phyloP scores from a whole-genome alignment of 2,113 vertebrate genomes.

The Dasyprocta punctata region DNA sequence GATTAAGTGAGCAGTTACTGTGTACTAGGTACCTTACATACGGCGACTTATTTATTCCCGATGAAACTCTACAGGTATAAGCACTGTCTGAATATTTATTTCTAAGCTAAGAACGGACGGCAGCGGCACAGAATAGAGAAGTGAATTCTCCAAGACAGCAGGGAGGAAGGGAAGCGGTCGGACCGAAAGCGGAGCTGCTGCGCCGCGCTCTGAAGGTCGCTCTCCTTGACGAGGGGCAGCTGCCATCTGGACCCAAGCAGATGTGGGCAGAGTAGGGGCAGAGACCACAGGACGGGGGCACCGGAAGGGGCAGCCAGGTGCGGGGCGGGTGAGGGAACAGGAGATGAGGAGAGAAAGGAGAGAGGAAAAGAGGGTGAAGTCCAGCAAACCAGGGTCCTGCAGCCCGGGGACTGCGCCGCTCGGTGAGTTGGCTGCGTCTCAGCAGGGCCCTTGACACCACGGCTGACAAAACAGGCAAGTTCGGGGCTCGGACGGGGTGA shows the following conservation, averaged over 20 bases:
- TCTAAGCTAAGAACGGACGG: not conserved
- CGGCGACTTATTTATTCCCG: not conserved
- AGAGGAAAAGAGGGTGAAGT: not conserved
- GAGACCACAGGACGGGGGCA: not conserved
- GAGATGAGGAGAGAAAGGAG: not conserved
- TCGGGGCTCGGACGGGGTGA: not conserved
- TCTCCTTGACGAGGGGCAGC: fast-evolving
- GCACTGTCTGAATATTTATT: not conserved
- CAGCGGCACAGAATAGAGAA: not conserved
- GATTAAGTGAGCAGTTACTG: not conserved
- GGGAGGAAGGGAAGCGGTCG: not conserved
- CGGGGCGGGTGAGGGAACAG: not conserved
- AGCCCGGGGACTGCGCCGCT: not conserved
- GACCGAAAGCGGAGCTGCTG: not conserved
- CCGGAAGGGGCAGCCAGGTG: not conserved
- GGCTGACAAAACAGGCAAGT: not conserved
- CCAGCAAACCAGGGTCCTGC: no score
- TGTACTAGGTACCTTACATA: not conserved
- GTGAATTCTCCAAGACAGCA: not conserved
- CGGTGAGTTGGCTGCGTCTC: not conserved
- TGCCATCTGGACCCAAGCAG: not conserved
- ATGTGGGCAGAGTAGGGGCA: not conserved
- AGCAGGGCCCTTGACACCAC: not conserved
- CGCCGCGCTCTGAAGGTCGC: not conserved
- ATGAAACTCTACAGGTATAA: not conserved